phyloP scores from a whole-genome alignment of 1,140 invertebrate genomes.

The Nilaparvata lugens region DNA sequence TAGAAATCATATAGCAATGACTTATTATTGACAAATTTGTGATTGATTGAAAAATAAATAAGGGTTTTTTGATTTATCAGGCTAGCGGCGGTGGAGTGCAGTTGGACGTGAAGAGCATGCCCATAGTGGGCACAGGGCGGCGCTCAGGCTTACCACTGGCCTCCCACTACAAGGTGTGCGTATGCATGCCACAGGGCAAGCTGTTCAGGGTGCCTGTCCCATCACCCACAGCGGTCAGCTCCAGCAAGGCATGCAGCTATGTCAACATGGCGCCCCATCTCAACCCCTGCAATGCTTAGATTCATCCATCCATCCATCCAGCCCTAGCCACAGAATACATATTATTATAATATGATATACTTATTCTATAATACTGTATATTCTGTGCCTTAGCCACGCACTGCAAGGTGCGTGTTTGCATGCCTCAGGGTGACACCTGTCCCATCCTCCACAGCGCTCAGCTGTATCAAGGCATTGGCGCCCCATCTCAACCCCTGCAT shows the following conservation, averaged over 20 bases:
- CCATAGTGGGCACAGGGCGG: conserved; percentile 39
- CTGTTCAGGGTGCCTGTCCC: conserved; percentile 64
- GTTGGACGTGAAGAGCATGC: conserved; percentile 61
- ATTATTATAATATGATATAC: too few species aligned
- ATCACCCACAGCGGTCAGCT: conserved; percentile 35
- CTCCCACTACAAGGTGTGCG: conserved; percentile 70
- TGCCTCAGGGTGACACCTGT: conserved; percentile 69
- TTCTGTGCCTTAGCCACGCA: conserved; percentile 44
- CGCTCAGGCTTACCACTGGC: conserved; percentile 15
- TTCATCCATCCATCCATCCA: too few species aligned
- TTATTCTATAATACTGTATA: too few species aligned
- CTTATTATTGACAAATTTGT: too few species aligned
- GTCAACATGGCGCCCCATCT: conserved; percentile 37
- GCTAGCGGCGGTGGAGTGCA: conserved; percentile 42
- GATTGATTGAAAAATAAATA: too few species aligned
- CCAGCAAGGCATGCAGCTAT: conserved; percentile 24
- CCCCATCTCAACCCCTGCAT: conserved; percentile 59
- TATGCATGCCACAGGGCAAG: conserved; percentile 78
- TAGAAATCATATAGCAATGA: too few species aligned
- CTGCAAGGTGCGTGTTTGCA: conserved; percentile 80
- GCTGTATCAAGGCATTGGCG: conserved; percentile 25
- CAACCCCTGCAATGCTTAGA: conserved; percentile 51
- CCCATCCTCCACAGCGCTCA: conserved; percentile 37
- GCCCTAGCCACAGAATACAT: too few species aligned
- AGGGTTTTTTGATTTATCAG: too few species aligned